These are phyloP conservation scores for Siniperca chuatsi DNA, from an alignment of 2,113 vertebrate genomes.

Conservation along the genomic window DNA sequence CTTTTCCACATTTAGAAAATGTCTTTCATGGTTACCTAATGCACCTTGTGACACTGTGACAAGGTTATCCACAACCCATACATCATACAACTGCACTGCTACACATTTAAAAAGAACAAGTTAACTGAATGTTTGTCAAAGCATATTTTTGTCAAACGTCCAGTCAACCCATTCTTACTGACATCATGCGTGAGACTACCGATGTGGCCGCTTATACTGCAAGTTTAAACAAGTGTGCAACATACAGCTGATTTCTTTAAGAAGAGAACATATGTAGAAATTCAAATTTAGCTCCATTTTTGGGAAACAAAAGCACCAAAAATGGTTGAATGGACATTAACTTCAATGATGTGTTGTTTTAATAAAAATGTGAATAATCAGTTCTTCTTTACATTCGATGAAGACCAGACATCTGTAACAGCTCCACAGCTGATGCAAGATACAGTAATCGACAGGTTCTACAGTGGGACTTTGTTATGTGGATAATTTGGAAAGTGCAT, in stretches of 20 bases:
- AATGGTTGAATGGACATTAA: not conserved
- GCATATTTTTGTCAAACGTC: slow-evolving; percentile 20
- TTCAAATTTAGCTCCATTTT: not conserved
- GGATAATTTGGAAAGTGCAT: not conserved
- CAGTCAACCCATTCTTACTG: not conserved
- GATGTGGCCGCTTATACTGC: not conserved
- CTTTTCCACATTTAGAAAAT: slow-evolving; percentile 86
- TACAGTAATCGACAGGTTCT: not conserved
- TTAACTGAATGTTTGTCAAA: slow-evolving; percentile 23
- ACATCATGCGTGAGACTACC: slow-evolving; percentile 4
- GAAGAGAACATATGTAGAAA: not conserved
- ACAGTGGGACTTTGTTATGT: not conserved
- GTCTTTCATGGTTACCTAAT: slow-evolving; percentile 83
- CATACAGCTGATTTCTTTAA: not conserved
- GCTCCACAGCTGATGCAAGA: slow-evolving; percentile 10
- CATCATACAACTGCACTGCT: slow-evolving; percentile 60
- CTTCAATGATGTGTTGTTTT: not conserved
- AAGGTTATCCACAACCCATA: slow-evolving; percentile 78
- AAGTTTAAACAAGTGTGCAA: not conserved
- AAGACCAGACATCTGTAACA: not conserved
- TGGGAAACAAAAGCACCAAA: fast-evolving
- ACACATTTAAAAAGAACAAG: slow-evolving; percentile 32
- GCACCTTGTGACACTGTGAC: slow-evolving; percentile 80
- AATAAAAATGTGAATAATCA: not conserved
- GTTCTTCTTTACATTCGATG: not conserved